Evolutionary conservation across 1,140 invertebrate species (phyloP), one percentile per base, ranked within the genome.

Genomic region (Macrobrachium nipponense): DNA sequence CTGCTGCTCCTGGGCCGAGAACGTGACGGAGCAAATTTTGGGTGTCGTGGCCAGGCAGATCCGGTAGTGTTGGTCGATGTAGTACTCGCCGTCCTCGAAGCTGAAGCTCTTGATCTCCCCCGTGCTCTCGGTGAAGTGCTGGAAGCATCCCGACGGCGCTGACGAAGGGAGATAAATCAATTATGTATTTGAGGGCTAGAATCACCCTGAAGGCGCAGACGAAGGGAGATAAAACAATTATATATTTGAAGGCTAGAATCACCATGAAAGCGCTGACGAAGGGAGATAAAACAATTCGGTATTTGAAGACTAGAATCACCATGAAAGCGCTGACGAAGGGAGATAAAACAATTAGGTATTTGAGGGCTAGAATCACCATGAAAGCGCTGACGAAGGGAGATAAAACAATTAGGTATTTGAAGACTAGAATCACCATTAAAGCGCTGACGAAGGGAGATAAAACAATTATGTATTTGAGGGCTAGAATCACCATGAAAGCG

Each of bases 1-100:
- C 14, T 73, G 15, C 3, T 23, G 11, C 18, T 18, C 18, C 59
- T 44, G 70, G 18, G 81, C 70, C 17, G 81, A 60, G 23, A 82
- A 76, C 27, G 81, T 82, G 70, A 82, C 66, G 59, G 70, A 43
- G 23, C 81, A 82, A 8, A 72, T 82, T 15, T 14, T 17, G 59
- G 70, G 20, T 14, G 70, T 17, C n/a, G 68, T 59, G 59, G 23
- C 58, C 59, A 82, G 70, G 43, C 81, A 82, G n/a, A 82, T 17
- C 12, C 81, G 70, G 70, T 82, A 82, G 60, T 82, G 81, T 60
- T 82, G 81, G 81, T 82, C 72, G 58, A 58, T 72, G 81, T 82
- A 82, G 27, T 82, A 82, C 72, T 82, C 70, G 3, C 81, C 81
- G 58, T 82, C 81, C 18, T 82, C 81, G 44, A 82, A 82, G 59